These are phyloP conservation scores for Anguilla obscura DNA, from an alignment of 2,797 vertebrate genomes.

Conservation along the genomic window DNA sequence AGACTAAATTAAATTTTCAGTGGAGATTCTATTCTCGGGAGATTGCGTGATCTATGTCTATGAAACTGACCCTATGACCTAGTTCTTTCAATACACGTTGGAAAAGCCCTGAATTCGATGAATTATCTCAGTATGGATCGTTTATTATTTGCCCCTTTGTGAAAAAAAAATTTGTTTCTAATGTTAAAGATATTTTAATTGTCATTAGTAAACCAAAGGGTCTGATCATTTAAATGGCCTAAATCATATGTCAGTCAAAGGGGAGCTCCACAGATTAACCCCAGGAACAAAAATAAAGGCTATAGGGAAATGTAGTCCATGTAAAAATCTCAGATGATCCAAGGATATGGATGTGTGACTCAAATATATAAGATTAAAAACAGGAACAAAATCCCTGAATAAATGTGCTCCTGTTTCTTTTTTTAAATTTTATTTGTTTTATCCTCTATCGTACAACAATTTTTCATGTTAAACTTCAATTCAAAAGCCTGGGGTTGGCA, in stretches of 20 bases:
- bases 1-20: too few relatives aligned
- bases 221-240: background rate
- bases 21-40: too few relatives aligned
- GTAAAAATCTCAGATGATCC: background rate
- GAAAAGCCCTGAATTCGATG: too few relatives aligned
- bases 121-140: too few relatives aligned
- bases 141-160: background rate
- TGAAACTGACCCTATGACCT: too few relatives aligned
- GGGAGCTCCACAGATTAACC: slow-evolving; percentile 8
- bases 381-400: background rate
- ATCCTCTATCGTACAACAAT: background rate
- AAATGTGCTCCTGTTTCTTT: background rate
- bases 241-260: background rate
- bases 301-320: background rate
- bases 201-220: background rate
- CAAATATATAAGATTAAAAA: background rate
- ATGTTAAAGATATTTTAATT: background rate
- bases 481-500: background rate
- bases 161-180: background rate
- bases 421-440: background rate
- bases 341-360: background rate
- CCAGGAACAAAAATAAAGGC: background rate
- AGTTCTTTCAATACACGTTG: too few relatives aligned
- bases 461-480: background rate
- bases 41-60: too few relatives aligned